Evolutionary conservation across 2,113 vertebrate genomes (phyloP), one percentile per base, ranked within the genome.

Genomic region (Dasyprocta punctata): DNA sequence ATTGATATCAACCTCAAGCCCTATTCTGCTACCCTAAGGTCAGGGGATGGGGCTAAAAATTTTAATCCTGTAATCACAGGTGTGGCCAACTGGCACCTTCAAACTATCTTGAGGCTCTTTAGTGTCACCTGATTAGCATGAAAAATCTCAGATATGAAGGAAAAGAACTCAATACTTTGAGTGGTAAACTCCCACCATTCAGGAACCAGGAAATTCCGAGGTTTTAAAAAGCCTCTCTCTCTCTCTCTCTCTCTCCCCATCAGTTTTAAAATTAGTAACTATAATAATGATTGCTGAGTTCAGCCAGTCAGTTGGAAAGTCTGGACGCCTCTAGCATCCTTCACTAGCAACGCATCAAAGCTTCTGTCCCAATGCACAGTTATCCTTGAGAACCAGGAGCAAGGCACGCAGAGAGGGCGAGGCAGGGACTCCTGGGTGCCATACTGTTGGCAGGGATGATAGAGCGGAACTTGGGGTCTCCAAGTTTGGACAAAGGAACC

Each of bases 221-320:
- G 3, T 84, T 94, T 92, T 81, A 84, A 88, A 19, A 1, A 75
- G 2, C 73, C 36, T 61, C 9, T 73, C 30, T 56, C 14, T 85
- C 26, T 92, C 4, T 6, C 24, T 85, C 58, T 19, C 28, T 16
- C 54, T 56, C 8, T 28, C 26, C 75, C 7, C 85, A 47, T 82
- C 22, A 94, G 41, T 81, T 96, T 90, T 67, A 36, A 84, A 97
- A 96, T 96, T 96, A 88, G 78, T 85, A 85, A 87, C 86, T 86
- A 83, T 96, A 97, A 85, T 97, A 89, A 91, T 67, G 38, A 89
- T 88, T 58, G 47, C 54, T 92, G 91, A 93, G 85, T 85, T 86
- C 96, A 88, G 95, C 71, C 63, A 93, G 82, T n/a, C 65, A 4
- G 22, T 83, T 61, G 65, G 75, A 96, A 96, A 94, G 86, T 90